Conservation (phyloP, 64 coral and sea anemone species). For the Orbicella faveolata region DNA sequence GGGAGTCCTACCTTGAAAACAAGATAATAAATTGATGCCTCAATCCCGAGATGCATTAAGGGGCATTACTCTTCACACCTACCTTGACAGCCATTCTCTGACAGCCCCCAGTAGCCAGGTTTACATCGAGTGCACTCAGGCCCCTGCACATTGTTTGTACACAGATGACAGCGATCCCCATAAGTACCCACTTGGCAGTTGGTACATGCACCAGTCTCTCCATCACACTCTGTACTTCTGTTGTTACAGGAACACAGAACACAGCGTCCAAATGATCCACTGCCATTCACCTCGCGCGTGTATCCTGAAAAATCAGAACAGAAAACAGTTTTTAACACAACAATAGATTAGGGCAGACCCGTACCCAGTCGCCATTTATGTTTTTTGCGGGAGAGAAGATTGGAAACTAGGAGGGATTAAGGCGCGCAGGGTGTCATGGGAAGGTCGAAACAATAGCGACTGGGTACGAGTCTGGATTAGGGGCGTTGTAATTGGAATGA, state of each 20-base stretch:
- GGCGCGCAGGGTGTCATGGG: too few relatives aligned
- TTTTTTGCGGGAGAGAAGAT: too few relatives aligned
- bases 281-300: conserved; percentile 63
- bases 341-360: not conserved
- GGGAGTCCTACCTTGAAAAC: too few relatives aligned
- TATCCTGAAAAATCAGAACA: conserved; percentile 38
- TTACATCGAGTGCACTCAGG: conserved; percentile 72
- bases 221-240: conserved; percentile 70
- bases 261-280: conserved; percentile 57
- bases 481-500: too few relatives aligned
- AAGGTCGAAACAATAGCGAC: too few relatives aligned
- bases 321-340: not conserved
- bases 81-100: conserved; percentile 67
- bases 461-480: too few relatives aligned
- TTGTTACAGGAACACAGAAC: conserved; percentile 84
- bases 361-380: not conserved
- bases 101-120: conserved; percentile 80
- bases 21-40: too few relatives aligned
- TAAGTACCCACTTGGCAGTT: conserved; percentile 82
- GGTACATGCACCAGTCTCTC: conserved; percentile 64
- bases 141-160: conserved; percentile 71
- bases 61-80: not conserved
- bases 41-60: not conserved
- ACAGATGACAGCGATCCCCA: conserved; percentile 74
- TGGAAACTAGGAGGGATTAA: too few relatives aligned